A percentile compares a stretch with the other conserved stretches of the same genome.
phyloP scores from a whole-genome alignment of 2,888 invertebrate species.

The Pandemis heparana region DNA sequence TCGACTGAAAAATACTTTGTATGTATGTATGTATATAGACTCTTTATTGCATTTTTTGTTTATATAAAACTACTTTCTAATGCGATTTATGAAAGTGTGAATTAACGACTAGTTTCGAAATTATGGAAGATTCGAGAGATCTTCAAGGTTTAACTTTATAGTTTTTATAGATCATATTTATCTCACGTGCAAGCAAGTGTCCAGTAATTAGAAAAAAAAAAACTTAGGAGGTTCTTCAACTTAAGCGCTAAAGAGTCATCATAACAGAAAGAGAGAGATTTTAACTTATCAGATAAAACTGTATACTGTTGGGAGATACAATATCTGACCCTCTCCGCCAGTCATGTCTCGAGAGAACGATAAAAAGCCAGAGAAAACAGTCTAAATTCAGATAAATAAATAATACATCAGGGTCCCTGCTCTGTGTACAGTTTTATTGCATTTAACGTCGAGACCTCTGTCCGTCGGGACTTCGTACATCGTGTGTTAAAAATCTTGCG shows the following conservation, averaged over 20 bases:
- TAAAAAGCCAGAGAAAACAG: not conserved
- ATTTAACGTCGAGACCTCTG: not conserved
- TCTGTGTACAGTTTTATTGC: not conserved
- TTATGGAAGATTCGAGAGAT: too few relatives aligned
- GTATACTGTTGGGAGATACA: not conserved
- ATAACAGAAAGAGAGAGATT: not conserved
- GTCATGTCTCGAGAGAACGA: not conserved
- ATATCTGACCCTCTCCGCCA: not conserved
- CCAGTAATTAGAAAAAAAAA: too few relatives aligned
- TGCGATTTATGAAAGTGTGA: too few relatives aligned
- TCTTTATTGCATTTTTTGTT: too few relatives aligned
- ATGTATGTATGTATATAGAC: too few relatives aligned
- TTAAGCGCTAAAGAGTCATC: not conserved
- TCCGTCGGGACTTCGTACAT: not conserved
- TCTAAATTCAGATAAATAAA: conserved; percentile 1
- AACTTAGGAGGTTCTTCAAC: too few relatives aligned
- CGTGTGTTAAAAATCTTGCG: too few relatives aligned
- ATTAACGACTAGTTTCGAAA: too few relatives aligned
- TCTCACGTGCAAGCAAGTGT: too few relatives aligned
- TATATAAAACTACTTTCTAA: not conserved
- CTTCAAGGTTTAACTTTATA: too few relatives aligned
- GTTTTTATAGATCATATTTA: too few relatives aligned
- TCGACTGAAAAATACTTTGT: not conserved
- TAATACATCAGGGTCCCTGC: not conserved
- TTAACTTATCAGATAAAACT: not conserved